Evolutionary conservation across 2,888 invertebrate species (phyloP).

Genomic region (Sussaba pulchella): DNA sequence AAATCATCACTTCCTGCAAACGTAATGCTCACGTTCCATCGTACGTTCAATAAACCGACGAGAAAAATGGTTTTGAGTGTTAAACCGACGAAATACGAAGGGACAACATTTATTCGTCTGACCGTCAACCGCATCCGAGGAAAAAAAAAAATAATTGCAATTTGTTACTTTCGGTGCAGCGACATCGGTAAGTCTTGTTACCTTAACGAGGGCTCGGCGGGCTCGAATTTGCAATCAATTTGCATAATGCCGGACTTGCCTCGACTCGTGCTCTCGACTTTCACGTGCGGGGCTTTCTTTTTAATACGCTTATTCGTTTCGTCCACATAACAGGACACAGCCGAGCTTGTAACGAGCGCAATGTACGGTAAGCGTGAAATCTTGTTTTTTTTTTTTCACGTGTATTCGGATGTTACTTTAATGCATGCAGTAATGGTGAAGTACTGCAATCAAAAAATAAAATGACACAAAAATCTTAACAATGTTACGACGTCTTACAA

Average conservation of each 20-base stretch:
- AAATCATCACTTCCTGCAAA: too few species aligned
- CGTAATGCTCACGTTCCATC: too few species aligned
- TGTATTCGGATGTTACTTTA: neutral
- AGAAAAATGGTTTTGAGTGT: too few species aligned
- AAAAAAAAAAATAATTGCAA: neutral
- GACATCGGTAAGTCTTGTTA: neutral
- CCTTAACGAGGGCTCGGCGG: conserved; percentile 44
- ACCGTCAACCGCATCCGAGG: neutral
- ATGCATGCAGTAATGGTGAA: neutral
- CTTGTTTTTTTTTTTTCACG: neutral
- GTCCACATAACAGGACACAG: neutral
- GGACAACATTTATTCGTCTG: too few species aligned
- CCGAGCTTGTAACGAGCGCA: neutral
- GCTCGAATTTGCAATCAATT: conserved; percentile 55
- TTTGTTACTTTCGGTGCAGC: neutral
- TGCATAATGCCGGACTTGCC: conserved; percentile 47
- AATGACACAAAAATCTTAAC: neutral
- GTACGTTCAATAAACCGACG: too few species aligned
- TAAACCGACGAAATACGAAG: too few species aligned
- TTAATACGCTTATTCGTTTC: conserved; percentile 10
- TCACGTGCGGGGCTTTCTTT: conserved; percentile 18
- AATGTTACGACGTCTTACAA: too few species aligned
- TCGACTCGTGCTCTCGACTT: conserved; percentile 25
- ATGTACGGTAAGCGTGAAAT: neutral
- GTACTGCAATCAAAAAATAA: neutral